A percentile compares a stretch with the other conserved stretches of the same genome.
Conservation (phyloP, 1,140 invertebrate genomes). For the Drosophila micromelanica region DNA sequence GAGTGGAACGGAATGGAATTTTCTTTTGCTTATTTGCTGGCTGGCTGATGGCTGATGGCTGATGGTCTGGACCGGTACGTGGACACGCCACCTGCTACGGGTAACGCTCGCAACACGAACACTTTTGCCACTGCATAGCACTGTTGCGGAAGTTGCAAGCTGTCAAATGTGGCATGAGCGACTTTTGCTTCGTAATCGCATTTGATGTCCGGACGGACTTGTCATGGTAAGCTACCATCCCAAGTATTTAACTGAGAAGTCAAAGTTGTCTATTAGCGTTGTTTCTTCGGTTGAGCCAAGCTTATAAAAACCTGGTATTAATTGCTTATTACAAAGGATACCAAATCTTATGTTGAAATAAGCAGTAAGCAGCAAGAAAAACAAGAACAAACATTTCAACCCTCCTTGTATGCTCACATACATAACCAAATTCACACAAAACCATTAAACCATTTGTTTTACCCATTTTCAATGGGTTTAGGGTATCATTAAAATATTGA, state of each 20-base stretch:
- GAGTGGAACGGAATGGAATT: conserved; percentile 53
- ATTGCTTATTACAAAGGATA: too few relatives aligned
- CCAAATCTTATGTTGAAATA: too few relatives aligned
- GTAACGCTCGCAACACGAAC: neutral
- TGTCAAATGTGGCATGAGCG: conserved; percentile 66
- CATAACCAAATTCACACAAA: too few relatives aligned
- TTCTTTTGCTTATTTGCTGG: conserved; percentile 76
- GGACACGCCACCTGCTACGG: conserved; percentile 27
- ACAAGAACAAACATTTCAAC: too few relatives aligned
- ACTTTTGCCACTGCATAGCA: conserved; percentile 30
- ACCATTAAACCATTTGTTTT: too few relatives aligned
- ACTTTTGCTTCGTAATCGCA: conserved; percentile 33
- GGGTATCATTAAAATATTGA: too few relatives aligned
- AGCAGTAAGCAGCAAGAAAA: too few relatives aligned
- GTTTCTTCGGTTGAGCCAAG: too few relatives aligned
- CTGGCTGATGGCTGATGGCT: conserved; percentile 62
- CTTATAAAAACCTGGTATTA: too few relatives aligned
- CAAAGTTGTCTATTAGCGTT: too few relatives aligned
- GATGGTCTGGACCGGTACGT: conserved; percentile 45
- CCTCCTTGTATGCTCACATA: too few relatives aligned
- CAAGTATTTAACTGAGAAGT: neutral
- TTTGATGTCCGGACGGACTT: conserved; percentile 27
- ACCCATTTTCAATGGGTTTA: too few relatives aligned
- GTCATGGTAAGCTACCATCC: neutral
- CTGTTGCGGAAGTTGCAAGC: conserved; percentile 40